Base-by-base conservation (phyloP, 1,140 invertebrate genomes). In the Trichoplusia ni region DNA sequence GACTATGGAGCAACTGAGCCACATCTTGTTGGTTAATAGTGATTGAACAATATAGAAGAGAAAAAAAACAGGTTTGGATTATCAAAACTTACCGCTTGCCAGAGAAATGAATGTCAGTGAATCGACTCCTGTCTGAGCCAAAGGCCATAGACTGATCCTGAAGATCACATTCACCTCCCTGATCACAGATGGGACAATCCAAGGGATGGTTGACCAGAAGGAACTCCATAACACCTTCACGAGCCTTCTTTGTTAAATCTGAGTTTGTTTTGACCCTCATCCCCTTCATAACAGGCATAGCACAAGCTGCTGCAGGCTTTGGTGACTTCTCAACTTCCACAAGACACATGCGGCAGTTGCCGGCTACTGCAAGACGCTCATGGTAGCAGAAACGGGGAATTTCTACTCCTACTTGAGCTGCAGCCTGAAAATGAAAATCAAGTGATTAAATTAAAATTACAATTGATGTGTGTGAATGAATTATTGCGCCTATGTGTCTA, bases 241-340 rank as follows among this genome's bases (percentile, higher is more conserved):
- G 93, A 5, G 99, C 99, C 47, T 86, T 88, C 62, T 94, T 94
- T 0, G 98, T 98, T 84, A 99, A 92, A 69, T 98, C 97, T 0
- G 98, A 99, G 84, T 99, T 97, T 13, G 99, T 99, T 91, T 99
- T 99, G 7, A 99, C 95, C 73, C 95, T 94, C 92, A 92, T 93
- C 2, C 99, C 99, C 91, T 99, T 99, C 98, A 99, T 99, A 0
- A 99, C 99, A 9, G 99, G 99, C 98, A 99, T 99, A 1, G 99
- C 99, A 92, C 99, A 99, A 4, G 98, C 98, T 40, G 99, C 99
- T n/a, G 99, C 96, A 4, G 99, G 99, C 93, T 99, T 93, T 6
- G 94, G 93, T 35, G 92, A 93, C 86, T 99, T 99, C 91, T 99
- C 99, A 29, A 99, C 98, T 93, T 99, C 99, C 0, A 99, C 99